Percentiles rank a stretch among this genome's conserved stretches.
phyloP scores from a whole-genome alignment of 2,113 vertebrate genomes.

The crab-eating macaque (Macaca fascicularis) region T2T-MFA8v1.1 NC_088378.1:122816001-122816500 shows the following conservation, averaged over 20 bases:
- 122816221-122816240: not conserved
- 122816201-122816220: not conserved
- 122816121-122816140: not conserved
- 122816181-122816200: not conserved
- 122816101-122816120: not conserved
- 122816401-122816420: not conserved
- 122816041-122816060: not conserved
- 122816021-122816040: not conserved
- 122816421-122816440: not conserved
- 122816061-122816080: not conserved
- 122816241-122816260: not conserved
- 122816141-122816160: not conserved
- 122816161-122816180: not conserved
- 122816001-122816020: not conserved
- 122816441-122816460: not conserved
- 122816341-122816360: not conserved
- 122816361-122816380: not conserved
- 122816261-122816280: not conserved
- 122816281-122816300: not conserved
- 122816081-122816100: not conserved
- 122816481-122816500: not conserved
- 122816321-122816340: not conserved
- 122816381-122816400: not conserved
- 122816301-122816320: not conserved
- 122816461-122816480: not conserved